Base-by-base conservation (phyloP, 2,888 invertebrate genomes). In the Trichopoda pennipes region DNA sequence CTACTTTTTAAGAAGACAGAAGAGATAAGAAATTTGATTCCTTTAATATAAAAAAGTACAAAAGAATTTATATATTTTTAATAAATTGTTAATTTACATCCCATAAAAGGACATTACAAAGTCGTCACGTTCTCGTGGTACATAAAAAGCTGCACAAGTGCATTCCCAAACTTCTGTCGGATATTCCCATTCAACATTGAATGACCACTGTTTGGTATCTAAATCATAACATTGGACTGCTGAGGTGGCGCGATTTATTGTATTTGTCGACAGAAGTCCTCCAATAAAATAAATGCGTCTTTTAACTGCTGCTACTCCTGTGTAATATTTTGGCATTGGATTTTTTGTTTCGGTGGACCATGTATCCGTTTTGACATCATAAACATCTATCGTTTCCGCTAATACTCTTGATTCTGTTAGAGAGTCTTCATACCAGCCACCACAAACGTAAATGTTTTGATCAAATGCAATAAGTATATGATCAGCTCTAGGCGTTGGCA, bases 131-230 rank as follows among this genome's bases (percentile, higher is more conserved):
- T 86, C 87, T 75, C 93, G 93, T 55, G 95, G 95, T 85, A 95
- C 93, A 88, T 94, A 94, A 74, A 95, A 90, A 35, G 93, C 92
- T 60, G 93, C 94, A 87, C 94, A 94, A 1, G 93, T 93, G 86
- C 95, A 94, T 87, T 95, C 95, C 95, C 95, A 95, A 77, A 94
- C 93, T 86, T 94, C 94, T 86, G 94, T 93, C 0, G 94, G 93
- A 87, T 94, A 93, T 81, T 93, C 92, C 85, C 93, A 93, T n/a
- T 93, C 93, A 12, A 92, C 92, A 47, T 88, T 87, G 35, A 87
- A 86, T 8, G 92, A 92, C 95, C 95, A 95, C 16, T 91, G 89
- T 83, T 93, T 92, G 0, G 91, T 93, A 42, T 92, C 92, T 84
- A 95, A 90, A 88, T 95, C 93, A 87, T 94, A 94, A 83, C 93